Evolutionary conservation across 1,140 invertebrate species (phyloP), one percentile per base, ranked within the genome.

Genomic region (Andrena cerasifolii): DNA sequence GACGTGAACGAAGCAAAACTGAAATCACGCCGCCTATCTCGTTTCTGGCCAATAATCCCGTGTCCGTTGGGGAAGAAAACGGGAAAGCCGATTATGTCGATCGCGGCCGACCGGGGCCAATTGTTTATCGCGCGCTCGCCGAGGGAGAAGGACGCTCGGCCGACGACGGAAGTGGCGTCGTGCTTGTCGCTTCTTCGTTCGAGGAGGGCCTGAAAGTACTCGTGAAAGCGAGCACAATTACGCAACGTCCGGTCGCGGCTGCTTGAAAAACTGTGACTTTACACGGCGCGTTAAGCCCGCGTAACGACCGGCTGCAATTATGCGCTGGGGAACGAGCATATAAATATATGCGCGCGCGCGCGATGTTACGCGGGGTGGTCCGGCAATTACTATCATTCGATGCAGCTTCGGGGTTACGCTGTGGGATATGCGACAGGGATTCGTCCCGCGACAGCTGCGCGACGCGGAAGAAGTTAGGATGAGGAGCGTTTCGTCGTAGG

Each of bases 251-350:
- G 87, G 83, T 80, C 66, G 82, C 45, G 67, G 71, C 75, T 82
- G 80, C 83, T 86, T 84, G 88, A 90, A 89, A 91, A 90, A 90
- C 86, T 84, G 83, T 74, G 79, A 87, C 82, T 90, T 90, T 89
- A 89, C 87, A 90, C 85, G 88, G 83, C 79, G 78, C 88, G 89
- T 91, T 90, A 85, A 88, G 71, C 83, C 71, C 78, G 83, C 78
- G 82, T 89, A 89, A 90, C 86, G 88, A 88, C 89, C 89, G 86
- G 79, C 84, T 87, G 85, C 88, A 87, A 90, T 90, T 90, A 89
- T 83, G 85, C 85, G 67, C 86, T 71, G 61, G 79, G 73, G 53
- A 79, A 80, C 67, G 76, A 87, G 81, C 76, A 49, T 71, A 79
- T 58, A 84, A 79, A 82, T 79, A 70, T 65, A 80, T 40, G 12